Conservation (phyloP, 1,140 invertebrate genomes). For the Schlechtendalia chinensis region DNA sequence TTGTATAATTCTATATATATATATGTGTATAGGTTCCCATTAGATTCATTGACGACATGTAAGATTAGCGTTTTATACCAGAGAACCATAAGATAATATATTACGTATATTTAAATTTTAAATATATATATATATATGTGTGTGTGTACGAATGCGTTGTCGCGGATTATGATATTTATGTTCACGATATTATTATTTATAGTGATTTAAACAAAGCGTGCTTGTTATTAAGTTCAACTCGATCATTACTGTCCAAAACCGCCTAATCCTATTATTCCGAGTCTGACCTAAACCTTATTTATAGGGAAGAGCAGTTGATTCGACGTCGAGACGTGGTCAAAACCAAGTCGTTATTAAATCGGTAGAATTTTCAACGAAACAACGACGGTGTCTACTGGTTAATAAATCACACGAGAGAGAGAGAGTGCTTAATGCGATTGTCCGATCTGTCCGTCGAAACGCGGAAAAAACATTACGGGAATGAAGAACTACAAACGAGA, state of each 20-base stretch:
- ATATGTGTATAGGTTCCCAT: conserved; percentile 6
- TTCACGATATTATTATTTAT: conserved; percentile 24
- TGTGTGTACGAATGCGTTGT: conserved; percentile 15
- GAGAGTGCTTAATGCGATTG: not conserved
- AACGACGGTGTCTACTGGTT: not conserved
- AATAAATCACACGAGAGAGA: not conserved
- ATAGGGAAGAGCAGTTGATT: not conserved
- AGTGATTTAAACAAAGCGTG: conserved; percentile 4
- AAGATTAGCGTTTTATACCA: conserved; percentile 33
- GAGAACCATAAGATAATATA: not conserved
- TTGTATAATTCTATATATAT: conserved; percentile 23
- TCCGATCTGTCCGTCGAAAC: not conserved
- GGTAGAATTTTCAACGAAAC: not conserved
- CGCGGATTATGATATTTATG: conserved; percentile 26
- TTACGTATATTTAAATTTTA: not conserved
- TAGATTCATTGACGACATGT: not conserved
- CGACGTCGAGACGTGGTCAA: not conserved
- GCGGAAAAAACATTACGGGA: not conserved
- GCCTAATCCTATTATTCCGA: not conserved
- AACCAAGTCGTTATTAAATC: not conserved
- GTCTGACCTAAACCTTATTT: not conserved
- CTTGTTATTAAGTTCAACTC: not conserved
- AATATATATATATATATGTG: no score
- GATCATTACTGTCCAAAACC: not conserved
- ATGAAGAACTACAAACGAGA: not conserved